Base-by-base conservation (phyloP, 1,140 invertebrate genomes). In the Venustaconcha ellipsiformis region DNA sequence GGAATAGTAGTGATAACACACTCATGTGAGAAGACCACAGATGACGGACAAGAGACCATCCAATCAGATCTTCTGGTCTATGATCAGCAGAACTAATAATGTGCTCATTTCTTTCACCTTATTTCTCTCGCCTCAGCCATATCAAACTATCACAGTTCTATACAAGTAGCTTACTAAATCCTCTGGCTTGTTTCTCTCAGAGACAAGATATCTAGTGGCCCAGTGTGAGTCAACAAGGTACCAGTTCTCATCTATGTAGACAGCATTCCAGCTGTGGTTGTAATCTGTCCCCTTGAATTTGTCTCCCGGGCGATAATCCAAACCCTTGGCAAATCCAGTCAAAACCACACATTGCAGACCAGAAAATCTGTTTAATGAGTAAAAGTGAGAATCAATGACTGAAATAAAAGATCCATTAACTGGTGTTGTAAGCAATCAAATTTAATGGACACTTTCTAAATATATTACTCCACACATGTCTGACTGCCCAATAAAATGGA, bases 331-430 rank as follows among this genome's bases (percentile, higher is more conserved):
- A 91, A 98, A 99, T 18, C 98, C 98, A 90, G 99, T 99, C 87
- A 99, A 97, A 12, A 99, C 98, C 14, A 99, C 96, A 90, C 97
- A 99, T 88, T 99, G 97, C 20, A 99, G 92, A 80, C 97, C 98
- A 13, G 97, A 97, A 90, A 98, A 99, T 90, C 97, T 98, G 75
- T 56, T 48, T 60, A 80, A 64, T n/a, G 64, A 69, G 67, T 88
- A 70, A 90, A 87, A 70, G 74, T 80, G 66, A 67, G 15, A 56
- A 56, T 14, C 14, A 70, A 63, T 70, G 59, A 62, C 30, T 18
- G 17, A 56, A 56, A 55, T 67, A 55, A 37, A 18, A 57, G 57
- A 76, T 14, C 15, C 48, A 66, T 23, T 11, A 48, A 11, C 11
- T 48, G 11, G 37, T 8, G 37, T 48, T 48, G 37, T 48, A 8